phyloP scores from a whole-genome alignment of 2,888 invertebrate species.

The Octodonta nipae region DNA sequence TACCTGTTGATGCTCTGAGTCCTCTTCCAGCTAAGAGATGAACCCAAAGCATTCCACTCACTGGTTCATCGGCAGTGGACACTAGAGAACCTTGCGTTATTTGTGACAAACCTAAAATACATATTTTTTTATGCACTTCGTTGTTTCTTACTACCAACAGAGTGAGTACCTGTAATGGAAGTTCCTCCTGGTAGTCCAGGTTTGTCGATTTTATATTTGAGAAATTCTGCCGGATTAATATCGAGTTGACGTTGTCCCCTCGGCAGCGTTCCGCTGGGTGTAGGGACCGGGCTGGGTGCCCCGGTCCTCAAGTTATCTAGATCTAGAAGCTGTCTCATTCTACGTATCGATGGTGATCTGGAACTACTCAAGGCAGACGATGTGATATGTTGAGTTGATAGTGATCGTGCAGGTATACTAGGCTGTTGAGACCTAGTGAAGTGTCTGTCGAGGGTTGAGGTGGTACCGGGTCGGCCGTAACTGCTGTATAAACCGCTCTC shows the following conservation, averaged over 20 bases:
- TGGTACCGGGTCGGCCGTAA: slow-evolving; percentile 53
- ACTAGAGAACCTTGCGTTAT: slow-evolving; percentile 23
- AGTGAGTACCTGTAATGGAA: slow-evolving; percentile 27
- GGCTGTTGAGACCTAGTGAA: slow-evolving; percentile 42
- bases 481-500: slow-evolving; percentile 39
- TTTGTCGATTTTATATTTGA: slow-evolving; percentile 82
- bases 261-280: slow-evolving; percentile 64
- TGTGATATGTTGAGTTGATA: slow-evolving; percentile 60
- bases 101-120: slow-evolving; percentile 35
- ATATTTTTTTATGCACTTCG: neutral
- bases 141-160: neutral
- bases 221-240: slow-evolving; percentile 85
- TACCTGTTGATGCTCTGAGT: slow-evolving; percentile 56
- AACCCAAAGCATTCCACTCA: slow-evolving; percentile 82
- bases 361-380: slow-evolving; percentile 36
- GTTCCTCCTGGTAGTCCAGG: slow-evolving; percentile 37
- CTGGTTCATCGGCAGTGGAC: slow-evolving; percentile 42
- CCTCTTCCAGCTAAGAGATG: slow-evolving; percentile 80
- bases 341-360: slow-evolving; percentile 61
- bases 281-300: slow-evolving; percentile 59
- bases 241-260: slow-evolving; percentile 63
- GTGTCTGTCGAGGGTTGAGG: slow-evolving; percentile 54
- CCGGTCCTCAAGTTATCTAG: slow-evolving; percentile 42
- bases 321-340: slow-evolving; percentile 70
- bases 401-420: slow-evolving; percentile 59